Base-by-base conservation (phyloP, 2,113 vertebrate genomes). In the Delphinapterus leucas region DNA sequence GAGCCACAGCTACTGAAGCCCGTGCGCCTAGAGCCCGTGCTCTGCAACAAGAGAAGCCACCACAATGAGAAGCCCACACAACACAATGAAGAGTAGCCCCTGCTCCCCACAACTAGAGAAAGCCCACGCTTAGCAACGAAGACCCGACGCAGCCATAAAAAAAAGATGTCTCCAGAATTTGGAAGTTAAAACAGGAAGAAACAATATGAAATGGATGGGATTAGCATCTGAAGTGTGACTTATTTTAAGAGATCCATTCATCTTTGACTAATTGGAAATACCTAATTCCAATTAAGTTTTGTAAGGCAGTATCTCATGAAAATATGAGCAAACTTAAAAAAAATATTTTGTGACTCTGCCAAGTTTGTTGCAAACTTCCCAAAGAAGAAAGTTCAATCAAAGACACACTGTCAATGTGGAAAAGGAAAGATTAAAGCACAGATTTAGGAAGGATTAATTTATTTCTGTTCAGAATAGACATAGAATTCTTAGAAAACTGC, bases 261-360 rank as follows among this genome's bases (percentile, higher is more conserved):
- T 77, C 60, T 90, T 95, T 68, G 21, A 74, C 36, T 93, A 67
- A 67, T 53, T 81, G 60, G 13, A 93, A 70, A 90, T 90, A 90
- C 12, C 33, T 76, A 76, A 74, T 55, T 68, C 17, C 41, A 81
- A 49, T 17, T 60, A 76, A 44, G 12, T 68, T 93, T 84, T 63
- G 36, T 60, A 73, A 79, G 53, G n/a, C 44, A 71, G 49, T 58
- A n/a, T 76, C 25, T 89, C n/a, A 76, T 60, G 67, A 86, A 68
- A 81, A 89, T 86, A 90, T 70, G 47, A 76, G 1, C 28, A 82
- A 68, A 68, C 15, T 93, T 53, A 53, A 21, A 68, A 68, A 74
- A 33, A 68, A 36, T 77, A 77, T 65, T 70, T 70, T 82, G 53
- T 80, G n/a, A 86, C 20, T 82, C 8, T n/a, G 14, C 81, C 28